Evolutionary conservation across 2,113 vertebrate genomes (phyloP), one percentile per base, ranked within the genome.

Genomic region (Sceloporus undulatus): DNA sequence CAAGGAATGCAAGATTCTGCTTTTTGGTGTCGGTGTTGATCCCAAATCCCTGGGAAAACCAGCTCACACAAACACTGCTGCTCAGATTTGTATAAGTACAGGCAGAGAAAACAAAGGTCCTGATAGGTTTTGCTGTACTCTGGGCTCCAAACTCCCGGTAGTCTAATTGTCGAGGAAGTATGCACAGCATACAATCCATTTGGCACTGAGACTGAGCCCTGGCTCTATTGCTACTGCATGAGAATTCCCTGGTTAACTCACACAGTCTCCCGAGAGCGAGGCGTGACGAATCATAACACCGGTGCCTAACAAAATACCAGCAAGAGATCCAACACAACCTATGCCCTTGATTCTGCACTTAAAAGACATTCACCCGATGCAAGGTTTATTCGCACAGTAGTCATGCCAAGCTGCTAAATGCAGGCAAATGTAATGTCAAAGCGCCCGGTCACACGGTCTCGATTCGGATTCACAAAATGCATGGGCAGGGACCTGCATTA

Each of bases 21-120:
- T 2, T 0, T 0, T 0, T 42, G 5, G 65, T 18, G 65, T 66
- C 23, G 42, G 16, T 75, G 27, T n/a, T 29, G 2, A n/a, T 82
- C 0, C 0, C 52, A 87, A 54, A 9, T 79, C 81, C 56, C 38
- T 54, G 42, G 0, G 0, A 73, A 34, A 0, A 0, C 29, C 68
- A 74, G n/a, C 74, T 87, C 66, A 48, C 7, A 48, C 84, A 1
- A 54, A 0, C 90, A 29, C 23, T 87, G 79, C 9, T 78, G 73
- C 62, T 90, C 76, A 87, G 52, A 56, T 92, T 59, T 81, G 59
- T 84, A 91, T 34, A 87, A 87, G 7, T 88, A 27, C 88, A 91
- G 91, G 80, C 40, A 85, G 87, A 18, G 23, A 84, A 81, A n/a
- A 80, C n/a, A 74, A 0, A 1, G 42, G 71, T 70, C 78, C 65